These are phyloP conservation scores for Eurytoma adleriae DNA, from an alignment of 2,888 invertebrate genomes.

Conservation along the genomic window DNA sequence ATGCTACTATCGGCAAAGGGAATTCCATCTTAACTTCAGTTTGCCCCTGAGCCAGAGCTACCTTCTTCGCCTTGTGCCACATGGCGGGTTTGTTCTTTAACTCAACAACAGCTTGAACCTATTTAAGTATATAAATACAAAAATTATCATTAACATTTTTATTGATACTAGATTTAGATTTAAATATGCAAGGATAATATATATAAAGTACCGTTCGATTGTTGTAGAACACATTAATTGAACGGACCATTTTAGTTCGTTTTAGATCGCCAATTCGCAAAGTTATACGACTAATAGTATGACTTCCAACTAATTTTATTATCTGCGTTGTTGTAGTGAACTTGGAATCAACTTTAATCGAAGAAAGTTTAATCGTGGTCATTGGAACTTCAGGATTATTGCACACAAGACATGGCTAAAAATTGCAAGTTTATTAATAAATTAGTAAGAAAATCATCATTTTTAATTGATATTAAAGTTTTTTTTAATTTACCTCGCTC, in stretches of 20 bases:
- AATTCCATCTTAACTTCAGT: slow-evolving; percentile 98
- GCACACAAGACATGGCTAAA: slow-evolving; percentile 93
- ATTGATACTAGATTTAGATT: not conserved
- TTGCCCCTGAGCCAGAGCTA: slow-evolving; percentile 92
- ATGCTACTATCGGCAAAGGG: slow-evolving; percentile 96
- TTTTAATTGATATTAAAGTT: not conserved
- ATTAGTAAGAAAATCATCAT: not conserved
- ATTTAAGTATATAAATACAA: not conserved
- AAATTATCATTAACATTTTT: not conserved
- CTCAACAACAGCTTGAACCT: slow-evolving; percentile 93
- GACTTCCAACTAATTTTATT: slow-evolving; percentile 95
- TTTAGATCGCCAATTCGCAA: slow-evolving; percentile 96
- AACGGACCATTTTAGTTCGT: slow-evolving; percentile 97
- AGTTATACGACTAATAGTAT: slow-evolving; percentile 95
- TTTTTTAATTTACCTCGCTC: slow-evolving; percentile 80
- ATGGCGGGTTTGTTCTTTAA: slow-evolving; percentile 96
- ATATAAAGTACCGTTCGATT: slow-evolving; percentile 90
- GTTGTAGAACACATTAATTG: slow-evolving; percentile 97
- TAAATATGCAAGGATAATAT: not conserved
- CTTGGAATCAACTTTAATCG: slow-evolving; percentile 96
- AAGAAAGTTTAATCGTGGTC: slow-evolving; percentile 92
- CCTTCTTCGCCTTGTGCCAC: slow-evolving; percentile 98
- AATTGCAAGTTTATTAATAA: not conserved
- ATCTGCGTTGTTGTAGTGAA: slow-evolving; percentile 99
- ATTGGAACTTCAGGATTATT: slow-evolving; percentile 98